Conservation (phyloP, 2,113 vertebrate species). For the Loxodonta africana region DNA sequence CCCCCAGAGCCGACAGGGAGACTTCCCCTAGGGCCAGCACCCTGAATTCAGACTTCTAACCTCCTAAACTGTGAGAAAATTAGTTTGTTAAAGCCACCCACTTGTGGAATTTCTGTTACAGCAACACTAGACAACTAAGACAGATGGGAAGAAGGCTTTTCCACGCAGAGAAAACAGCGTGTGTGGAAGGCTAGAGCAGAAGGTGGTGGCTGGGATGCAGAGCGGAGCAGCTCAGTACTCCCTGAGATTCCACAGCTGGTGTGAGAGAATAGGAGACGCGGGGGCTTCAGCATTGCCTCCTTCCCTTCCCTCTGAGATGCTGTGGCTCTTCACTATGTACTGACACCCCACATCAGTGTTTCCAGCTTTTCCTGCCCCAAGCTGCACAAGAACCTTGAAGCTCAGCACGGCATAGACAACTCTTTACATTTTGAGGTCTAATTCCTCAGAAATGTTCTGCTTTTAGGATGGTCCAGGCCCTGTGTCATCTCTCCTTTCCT, state of each 20-base stretch:
- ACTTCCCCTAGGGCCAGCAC: not conserved
- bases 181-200: not conserved
- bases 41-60: not conserved
- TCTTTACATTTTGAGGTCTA: not conserved
- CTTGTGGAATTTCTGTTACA: too few relatives aligned
- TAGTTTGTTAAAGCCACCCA: too few relatives aligned
- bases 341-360: not conserved
- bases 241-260: rapidly evolving
- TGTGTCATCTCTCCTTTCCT: not conserved
- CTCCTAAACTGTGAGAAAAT: not conserved
- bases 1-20: not conserved
- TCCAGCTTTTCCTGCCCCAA: not conserved
- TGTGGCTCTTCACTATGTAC: rapidly evolving
- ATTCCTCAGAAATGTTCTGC: not conserved
- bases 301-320: not conserved
- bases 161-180: not conserved
- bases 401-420: not conserved
- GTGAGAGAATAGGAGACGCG: rapidly evolving
- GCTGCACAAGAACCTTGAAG: not conserved
- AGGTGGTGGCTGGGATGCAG: rapidly evolving
- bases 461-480: rapidly evolving
- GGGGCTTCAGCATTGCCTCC: rapidly evolving
- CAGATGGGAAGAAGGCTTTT: not conserved
- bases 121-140: too few relatives aligned
- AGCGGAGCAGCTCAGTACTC: rapidly evolving